Evolutionary conservation across 2,797 vertebrate species (phyloP), one percentile per base, ranked within the genome.

Genomic region (Micropoecilia bifurca): DNA sequence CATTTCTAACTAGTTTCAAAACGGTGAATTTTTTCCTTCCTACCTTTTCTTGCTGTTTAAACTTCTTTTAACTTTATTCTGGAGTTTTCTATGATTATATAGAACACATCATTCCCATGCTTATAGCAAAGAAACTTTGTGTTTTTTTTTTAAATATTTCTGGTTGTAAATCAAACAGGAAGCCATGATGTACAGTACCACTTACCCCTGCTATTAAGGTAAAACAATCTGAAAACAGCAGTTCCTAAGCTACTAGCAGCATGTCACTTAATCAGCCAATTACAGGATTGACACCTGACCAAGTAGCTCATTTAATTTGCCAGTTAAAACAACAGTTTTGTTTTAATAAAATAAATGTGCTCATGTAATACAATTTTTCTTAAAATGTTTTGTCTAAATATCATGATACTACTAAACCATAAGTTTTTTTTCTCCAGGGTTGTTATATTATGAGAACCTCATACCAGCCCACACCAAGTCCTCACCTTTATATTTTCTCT

Each of bases 401-500:
- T 12, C 39, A 69, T 13, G 63, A 66, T 71, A n/a, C 22, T 71
- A 14, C 25, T 43, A n/a, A n/a, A 69, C 41, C 28, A 0, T 0
- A 13, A 0, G 10, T 45, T 43, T 71, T 28, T 41, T 71, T n/a
- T 28, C 41, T 43, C 13, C 7, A 1, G 68, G 68, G 22, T 14
- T 71, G 6, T 71, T 25, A 6, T n/a, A n/a, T 5, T 69, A 22
- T 43, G 20, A 45, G 4, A 45, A 43, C 41, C 12, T 71, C 6
- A 71, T 45, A 28, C 41, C 36, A 25, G 66, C 9, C 22, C 68
- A 45, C 9, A 12, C 13, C 25, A 28, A 71, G 41, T 71, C 10
- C 43, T 69, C 22, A 41, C 39, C 53, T 66, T 53, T 55, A 71
- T 47, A 1, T 78, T 81, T 68, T 63, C 68, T 74, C 43, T 72